Evolutionary conservation across 2,888 invertebrate genomes (phyloP), one percentile per base, ranked within the genome.

Genomic region (Philonicus albiceps): DNA sequence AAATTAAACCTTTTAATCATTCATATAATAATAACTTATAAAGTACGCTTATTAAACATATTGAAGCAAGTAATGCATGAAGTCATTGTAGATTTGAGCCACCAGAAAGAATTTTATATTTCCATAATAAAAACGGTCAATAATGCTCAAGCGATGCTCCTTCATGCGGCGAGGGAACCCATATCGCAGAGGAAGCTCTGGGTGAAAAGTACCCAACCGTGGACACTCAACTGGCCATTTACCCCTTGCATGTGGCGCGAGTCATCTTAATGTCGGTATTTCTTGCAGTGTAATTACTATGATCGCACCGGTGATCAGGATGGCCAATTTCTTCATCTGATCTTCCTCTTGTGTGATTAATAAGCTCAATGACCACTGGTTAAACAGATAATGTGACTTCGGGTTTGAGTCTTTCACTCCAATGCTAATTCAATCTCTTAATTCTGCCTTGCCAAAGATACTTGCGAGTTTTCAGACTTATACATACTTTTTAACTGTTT

Each of bases 221-320:
- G 73, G 84, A 84, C 84, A 84, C 84, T 84, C 84, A 84, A 84
- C 73, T 84, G 84, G 84, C 73, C 84, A 43, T 84, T 84, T 73
- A 72, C 84, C 84, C 31, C 73, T 84, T 84, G 84, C 84, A 84
- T 84, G 84, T 16, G 73, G 43, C 43, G 84, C 22, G 55, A 81
- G n/a, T 53, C 49, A n/a, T 53, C 22, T 55, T 81, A 64, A 37
- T 55, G 55, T 19, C 34, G 81, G 49, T 34, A 55, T 81, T 81
- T 81, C 81, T 81, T 64, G 64, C 34, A 55, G 27, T 55, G 64
- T 81, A 81, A 81, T 81, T 81, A 81, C 49, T 11, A 64, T 55
- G 64, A 81, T 81, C 81, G 22, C 34, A 53, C 81, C 19, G 81
- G 55, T 81, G 55, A 81, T 55, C 64, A 81, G 34, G 30, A 81